Evolutionary conservation across 2,888 invertebrate species (phyloP).

Genomic region (Cinara cedri): DNA sequence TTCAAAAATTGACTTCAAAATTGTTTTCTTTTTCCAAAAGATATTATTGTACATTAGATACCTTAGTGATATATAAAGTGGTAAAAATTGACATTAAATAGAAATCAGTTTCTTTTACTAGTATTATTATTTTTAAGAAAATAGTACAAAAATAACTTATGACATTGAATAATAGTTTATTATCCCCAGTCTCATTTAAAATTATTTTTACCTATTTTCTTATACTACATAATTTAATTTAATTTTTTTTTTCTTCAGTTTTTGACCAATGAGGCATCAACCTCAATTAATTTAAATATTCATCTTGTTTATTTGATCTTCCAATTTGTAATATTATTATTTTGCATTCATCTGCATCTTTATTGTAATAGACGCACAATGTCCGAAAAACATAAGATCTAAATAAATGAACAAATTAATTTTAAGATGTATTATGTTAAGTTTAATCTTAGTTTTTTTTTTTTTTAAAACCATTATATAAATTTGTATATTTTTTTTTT

Average conservation of each 20-base stretch:
- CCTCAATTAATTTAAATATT: constrained; percentile 12
- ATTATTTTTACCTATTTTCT: constrained; percentile 18
- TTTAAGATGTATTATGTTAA: constrained; percentile 45
- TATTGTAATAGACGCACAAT: constrained; percentile 43
- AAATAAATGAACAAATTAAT: constrained; percentile 49
- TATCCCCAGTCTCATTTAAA: neutral
- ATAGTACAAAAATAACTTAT: constrained; percentile 26
- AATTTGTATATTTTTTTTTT: constrained; percentile 43
- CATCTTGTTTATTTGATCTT: constrained; percentile 34
- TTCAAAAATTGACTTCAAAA: constrained; percentile 29
- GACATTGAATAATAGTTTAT: neutral
- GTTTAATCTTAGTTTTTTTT: constrained; percentile 43
- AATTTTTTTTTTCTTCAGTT: constrained; percentile 7
- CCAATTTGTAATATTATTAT: constrained; percentile 34
- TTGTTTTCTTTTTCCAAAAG: constrained; percentile 26
- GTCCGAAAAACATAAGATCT: neutral
- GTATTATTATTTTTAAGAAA: constrained; percentile 14
- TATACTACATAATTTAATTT: constrained; percentile 7
- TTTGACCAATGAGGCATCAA: constrained; percentile 26
- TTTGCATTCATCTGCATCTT: constrained; percentile 1
- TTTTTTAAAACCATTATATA: constrained; percentile 51
- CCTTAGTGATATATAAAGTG: neutral
- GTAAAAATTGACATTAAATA: constrained; percentile 1
- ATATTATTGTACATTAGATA: constrained; percentile 38
- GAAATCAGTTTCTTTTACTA: neutral